Evolutionary conservation across 2,888 invertebrate species (phyloP).

Genomic region (Pterostichus madidus): DNA sequence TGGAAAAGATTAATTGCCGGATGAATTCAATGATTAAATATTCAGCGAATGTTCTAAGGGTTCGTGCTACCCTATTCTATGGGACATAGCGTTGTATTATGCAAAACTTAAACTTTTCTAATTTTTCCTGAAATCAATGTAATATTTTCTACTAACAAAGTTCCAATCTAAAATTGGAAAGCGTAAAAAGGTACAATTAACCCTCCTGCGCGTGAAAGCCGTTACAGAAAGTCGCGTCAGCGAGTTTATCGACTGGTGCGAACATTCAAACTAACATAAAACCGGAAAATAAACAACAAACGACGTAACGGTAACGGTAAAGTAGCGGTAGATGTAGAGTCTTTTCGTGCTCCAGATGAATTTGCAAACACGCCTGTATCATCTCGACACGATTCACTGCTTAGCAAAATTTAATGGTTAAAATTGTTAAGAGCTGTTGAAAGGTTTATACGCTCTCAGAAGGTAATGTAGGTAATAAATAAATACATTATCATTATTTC

Average conservation of each 20-base stretch:
- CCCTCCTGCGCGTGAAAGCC: neutral
- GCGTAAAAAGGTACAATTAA: no score
- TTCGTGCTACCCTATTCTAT: no score
- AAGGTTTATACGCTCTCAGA: neutral
- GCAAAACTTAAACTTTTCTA: no score
- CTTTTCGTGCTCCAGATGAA: neutral
- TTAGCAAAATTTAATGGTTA: neutral
- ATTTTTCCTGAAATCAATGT: no score
- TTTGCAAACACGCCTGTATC: neutral
- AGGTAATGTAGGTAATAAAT: neutral
- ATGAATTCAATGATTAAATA: no score
- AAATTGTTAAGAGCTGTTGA: neutral
- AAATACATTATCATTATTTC: no score
- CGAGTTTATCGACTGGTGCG: neutral
- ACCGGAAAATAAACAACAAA: slow-evolving; percentile 10
- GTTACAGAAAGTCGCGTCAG: neutral
- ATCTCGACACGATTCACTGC: slow-evolving; percentile 1
- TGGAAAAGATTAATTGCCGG: no score
- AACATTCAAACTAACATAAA: slow-evolving; percentile 3
- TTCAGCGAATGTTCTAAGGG: no score
- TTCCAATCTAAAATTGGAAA: no score
- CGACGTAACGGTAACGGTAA: slow-evolving; percentile 1
- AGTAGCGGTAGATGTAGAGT: neutral
- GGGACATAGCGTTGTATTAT: no score
- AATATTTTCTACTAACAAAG: no score